These are phyloP conservation scores for Hippocampus guttulatus DNA, from an alignment of 2,113 vertebrate genomes.

Conservation along the genomic window DNA sequence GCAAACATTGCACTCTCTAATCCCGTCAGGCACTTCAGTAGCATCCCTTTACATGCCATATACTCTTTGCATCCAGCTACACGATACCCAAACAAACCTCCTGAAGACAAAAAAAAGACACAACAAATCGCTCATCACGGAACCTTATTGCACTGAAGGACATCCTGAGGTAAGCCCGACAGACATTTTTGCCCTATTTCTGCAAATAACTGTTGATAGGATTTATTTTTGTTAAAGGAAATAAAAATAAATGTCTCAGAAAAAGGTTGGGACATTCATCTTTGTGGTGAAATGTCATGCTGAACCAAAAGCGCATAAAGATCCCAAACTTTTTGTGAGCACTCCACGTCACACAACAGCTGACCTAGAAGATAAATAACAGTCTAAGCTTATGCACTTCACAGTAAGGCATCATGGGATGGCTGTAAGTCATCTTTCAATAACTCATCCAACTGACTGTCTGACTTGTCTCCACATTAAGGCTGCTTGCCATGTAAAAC, in stretches of 20 bases:
- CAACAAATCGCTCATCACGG: not conserved
- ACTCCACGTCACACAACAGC: not conserved
- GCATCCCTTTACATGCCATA: not conserved
- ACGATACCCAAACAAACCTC: not conserved
- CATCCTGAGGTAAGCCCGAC: not conserved
- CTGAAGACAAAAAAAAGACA: conserved; percentile 17
- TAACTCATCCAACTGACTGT: conserved; percentile 21
- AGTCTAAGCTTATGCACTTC: conserved; percentile 28
- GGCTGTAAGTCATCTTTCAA: conserved; percentile 26
- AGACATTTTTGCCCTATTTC: conserved; percentile 28
- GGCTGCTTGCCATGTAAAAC: conserved; percentile 16
- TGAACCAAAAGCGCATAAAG: not conserved
- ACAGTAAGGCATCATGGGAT: conserved; percentile 38
- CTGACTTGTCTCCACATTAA: not conserved
- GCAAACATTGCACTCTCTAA: conserved; percentile 5
- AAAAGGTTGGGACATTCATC: not conserved
- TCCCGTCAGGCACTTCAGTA: conserved; percentile 59
- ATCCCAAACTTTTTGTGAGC: not conserved
- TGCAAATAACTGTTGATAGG: conserved; percentile 60
- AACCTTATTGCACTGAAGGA: conserved; percentile 79
- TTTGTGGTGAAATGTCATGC: not conserved
- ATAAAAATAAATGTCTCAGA: conserved; percentile 46
- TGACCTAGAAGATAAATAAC: conserved; percentile 10
- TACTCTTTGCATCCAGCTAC: not conserved
- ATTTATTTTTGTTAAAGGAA: conserved; percentile 53